phyloP scores from a whole-genome alignment of 1,140 invertebrate species.

The Heliconius congener region DNA sequence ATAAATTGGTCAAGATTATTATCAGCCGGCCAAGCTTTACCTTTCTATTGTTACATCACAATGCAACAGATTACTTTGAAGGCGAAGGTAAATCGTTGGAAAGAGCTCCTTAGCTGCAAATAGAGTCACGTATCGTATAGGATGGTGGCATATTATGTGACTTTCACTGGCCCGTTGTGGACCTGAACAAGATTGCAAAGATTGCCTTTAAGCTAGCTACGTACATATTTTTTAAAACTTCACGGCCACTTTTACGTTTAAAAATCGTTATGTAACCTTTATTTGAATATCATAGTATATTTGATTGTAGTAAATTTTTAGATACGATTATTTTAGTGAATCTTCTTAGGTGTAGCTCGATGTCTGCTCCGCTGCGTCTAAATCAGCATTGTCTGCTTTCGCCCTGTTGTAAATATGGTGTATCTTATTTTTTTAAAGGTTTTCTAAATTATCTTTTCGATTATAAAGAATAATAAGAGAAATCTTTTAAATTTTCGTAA shows the following conservation, averaged over 20 bases:
- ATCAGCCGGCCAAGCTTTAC: slow-evolving; percentile 28
- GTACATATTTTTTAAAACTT: slow-evolving; percentile 20
- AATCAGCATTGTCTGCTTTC: neutral
- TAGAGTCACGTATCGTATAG: slow-evolving; percentile 72
- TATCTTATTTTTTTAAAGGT: neutral
- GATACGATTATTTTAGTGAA: neutral
- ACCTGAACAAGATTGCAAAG: slow-evolving; percentile 45
- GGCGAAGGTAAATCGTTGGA: slow-evolving; percentile 57
- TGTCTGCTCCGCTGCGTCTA: neutral
- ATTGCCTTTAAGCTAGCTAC: slow-evolving; percentile 23
- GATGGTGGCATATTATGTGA: slow-evolving; percentile 56
- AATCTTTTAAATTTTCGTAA: neutral
- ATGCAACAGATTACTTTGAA: slow-evolving; percentile 59
- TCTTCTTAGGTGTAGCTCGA: neutral
- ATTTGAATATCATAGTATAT: neutral
- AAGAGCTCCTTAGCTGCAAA: slow-evolving; percentile 54
- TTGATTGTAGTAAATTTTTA: neutral
- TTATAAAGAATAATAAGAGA: neutral
- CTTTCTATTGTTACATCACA: slow-evolving; percentile 53
- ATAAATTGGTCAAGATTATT: slow-evolving; percentile 16
- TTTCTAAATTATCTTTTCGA: neutral
- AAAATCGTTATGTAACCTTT: neutral
- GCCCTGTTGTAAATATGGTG: neutral
- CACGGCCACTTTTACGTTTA: neutral
- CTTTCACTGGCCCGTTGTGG: slow-evolving; percentile 50